Percentiles rank a stretch among this genome's conserved stretches.
These are phyloP conservation scores for Eucera pruinosa DNA, from an alignment of 2,888 invertebrate genomes.

Conservation along the genomic window DNA sequence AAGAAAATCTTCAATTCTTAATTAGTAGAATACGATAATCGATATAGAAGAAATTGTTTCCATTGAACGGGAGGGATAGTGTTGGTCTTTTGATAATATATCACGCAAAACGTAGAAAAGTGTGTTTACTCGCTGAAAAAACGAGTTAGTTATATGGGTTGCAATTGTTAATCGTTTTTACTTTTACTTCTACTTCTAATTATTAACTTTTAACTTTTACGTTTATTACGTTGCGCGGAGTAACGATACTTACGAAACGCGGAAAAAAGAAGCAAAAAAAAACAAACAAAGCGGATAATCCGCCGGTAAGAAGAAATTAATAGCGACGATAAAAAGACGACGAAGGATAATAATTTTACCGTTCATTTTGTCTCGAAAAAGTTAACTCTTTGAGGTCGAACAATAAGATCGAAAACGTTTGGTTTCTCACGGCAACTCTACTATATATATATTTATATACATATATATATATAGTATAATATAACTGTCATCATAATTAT, in stretches of 20 bases:
- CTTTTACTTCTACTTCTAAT: constrained; percentile 18
- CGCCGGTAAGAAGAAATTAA: neutral
- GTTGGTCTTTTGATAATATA: constrained; percentile 14
- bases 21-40: too few species aligned
- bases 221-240: neutral
- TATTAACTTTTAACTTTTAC: too few species aligned
- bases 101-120: neutral
- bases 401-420: constrained; percentile 19
- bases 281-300: neutral
- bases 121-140: neutral
- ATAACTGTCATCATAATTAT: constrained; percentile 46
- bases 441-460: too few species aligned
- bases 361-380: neutral
- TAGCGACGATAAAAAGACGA: too few species aligned
- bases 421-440: constrained; percentile 31
- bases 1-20: too few species aligned
- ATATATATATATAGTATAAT: too few species aligned
- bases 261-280: neutral
- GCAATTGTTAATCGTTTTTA: constrained; percentile 1
- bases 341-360: too few species aligned
- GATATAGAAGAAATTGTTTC: too few species aligned
- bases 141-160: too few species aligned
- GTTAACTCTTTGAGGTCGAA: constrained; percentile 36
- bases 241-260: neutral
- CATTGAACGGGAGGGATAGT: neutral